phyloP scores from a whole-genome alignment of 2,797 vertebrate species.

The Siniperca undulata region DNA sequence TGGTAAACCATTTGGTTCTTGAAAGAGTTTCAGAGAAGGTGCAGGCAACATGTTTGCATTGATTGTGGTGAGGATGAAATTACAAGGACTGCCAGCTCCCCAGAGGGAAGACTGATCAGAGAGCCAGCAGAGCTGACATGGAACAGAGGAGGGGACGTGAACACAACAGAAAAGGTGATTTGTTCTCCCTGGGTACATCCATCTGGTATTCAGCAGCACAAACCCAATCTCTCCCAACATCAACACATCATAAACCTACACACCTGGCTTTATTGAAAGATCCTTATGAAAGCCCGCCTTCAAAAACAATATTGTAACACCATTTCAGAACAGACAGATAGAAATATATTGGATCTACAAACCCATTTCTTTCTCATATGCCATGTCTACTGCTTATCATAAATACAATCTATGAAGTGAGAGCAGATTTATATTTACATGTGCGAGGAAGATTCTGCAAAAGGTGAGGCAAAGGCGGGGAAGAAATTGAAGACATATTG shows the following conservation, averaged over 20 bases:
- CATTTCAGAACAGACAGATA: constrained; percentile 70
- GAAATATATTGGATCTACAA: constrained; percentile 83
- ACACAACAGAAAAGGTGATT: constrained; percentile 84
- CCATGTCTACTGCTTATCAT: constrained; percentile 79
- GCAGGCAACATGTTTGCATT: constrained; percentile 79
- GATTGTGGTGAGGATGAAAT: constrained; percentile 82
- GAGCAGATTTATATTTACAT: constrained; percentile 77
- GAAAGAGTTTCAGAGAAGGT: constrained; percentile 62
- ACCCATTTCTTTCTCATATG: constrained; percentile 77
- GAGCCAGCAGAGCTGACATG: constrained; percentile 78
- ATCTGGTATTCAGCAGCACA: constrained; percentile 87
- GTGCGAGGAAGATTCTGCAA: constrained; percentile 48
- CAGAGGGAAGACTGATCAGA: constrained; percentile 83
- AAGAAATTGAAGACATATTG: constrained; percentile 63
- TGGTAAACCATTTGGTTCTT: constrained; percentile 63
- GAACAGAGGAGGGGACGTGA: constrained; percentile 73
- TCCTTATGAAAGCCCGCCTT: constrained; percentile 83
- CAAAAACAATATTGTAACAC: constrained; percentile 86
- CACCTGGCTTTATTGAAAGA: constrained; percentile 87
- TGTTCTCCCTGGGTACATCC: constrained; percentile 83
- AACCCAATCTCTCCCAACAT: constrained; percentile 87
- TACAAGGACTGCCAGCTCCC: constrained; percentile 79
- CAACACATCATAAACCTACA: constrained; percentile 88
- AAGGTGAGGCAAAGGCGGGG: constrained; percentile 40
- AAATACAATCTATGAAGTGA: constrained; percentile 77